A percentile compares a stretch with the other conserved stretches of the same genome.
phyloP scores from a whole-genome alignment of 2,888 invertebrate species.

The Gortyna flavago region DNA sequence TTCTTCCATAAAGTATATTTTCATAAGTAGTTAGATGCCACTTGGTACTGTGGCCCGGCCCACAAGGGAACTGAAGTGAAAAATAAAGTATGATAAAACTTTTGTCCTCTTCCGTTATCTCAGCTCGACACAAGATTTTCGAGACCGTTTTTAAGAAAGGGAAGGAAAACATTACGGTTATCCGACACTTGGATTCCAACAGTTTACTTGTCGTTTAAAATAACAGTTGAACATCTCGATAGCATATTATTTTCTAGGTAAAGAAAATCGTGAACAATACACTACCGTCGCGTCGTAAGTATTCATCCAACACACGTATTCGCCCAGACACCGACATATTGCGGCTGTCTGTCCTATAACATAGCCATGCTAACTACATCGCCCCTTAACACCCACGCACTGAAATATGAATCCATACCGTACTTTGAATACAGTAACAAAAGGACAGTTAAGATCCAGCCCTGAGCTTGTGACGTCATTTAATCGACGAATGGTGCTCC shows the following conservation, averaged over 20 bases:
- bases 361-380: constrained; percentile 47
- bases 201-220: constrained; percentile 26
- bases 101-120: constrained; percentile 59
- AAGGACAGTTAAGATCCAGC: constrained; percentile 74
- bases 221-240: constrained; percentile 2
- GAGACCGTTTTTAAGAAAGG: constrained; percentile 45
- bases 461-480: constrained; percentile 71
- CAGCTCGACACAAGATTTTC: constrained; percentile 57
- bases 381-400: constrained; percentile 33
- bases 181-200: constrained; percentile 37
- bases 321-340: constrained; percentile 52
- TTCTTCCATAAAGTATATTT: constrained; percentile 31
- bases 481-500: constrained; percentile 82
- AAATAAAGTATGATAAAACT: constrained; percentile 66
- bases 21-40: constrained; percentile 25
- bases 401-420: constrained; percentile 50
- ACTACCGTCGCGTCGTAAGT: background rate
- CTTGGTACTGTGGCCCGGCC: constrained; percentile 34
- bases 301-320: constrained; percentile 33
- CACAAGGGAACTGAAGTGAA: constrained; percentile 55
- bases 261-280: constrained; percentile 19
- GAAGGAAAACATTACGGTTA: constrained; percentile 53
- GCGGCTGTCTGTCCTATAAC: constrained; percentile 39
- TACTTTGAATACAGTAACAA: constrained; percentile 68
- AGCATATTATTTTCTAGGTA: background rate